Percentiles rank a stretch among this genome's conserved stretches.
These are phyloP conservation scores for Phalanger gymnotis DNA, from an alignment of 2,797 vertebrate genomes.

Conservation along the genomic window DNA sequence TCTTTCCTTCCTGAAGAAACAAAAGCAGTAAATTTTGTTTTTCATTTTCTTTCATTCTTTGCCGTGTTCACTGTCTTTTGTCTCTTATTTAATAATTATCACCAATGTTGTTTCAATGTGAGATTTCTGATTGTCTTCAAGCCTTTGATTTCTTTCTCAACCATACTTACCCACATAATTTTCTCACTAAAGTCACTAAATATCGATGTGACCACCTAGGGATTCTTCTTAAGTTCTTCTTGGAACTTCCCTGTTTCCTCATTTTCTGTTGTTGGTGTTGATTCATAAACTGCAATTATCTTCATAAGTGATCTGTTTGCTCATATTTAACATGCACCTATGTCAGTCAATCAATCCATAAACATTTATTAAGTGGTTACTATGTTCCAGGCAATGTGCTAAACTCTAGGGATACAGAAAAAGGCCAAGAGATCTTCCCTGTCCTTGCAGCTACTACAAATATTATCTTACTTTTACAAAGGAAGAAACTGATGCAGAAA, in stretches of 20 bases:
- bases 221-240: neutral
- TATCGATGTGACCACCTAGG: neutral
- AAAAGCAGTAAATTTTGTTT: neutral
- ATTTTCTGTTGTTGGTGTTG: neutral
- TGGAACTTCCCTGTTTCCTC: neutral
- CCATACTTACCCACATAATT: neutral
- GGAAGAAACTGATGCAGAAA: neutral
- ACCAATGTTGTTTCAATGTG: neutral
- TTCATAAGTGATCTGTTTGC: neutral
- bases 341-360: neutral
- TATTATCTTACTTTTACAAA: neutral
- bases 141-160: neutral
- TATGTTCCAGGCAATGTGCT: neutral
- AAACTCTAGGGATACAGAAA: neutral
- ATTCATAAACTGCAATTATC: neutral
- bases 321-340: neutral
- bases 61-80: neutral
- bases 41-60: neutral
- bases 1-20: neutral
- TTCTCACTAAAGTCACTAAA: neutral
- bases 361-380: neutral
- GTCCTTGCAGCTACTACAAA: neutral
- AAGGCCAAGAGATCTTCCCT: neutral
- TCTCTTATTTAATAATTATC: neutral
- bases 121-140: neutral